phyloP scores from a whole-genome alignment of 2,797 vertebrate genomes.

The Sebastolobus alascanus region DNA sequence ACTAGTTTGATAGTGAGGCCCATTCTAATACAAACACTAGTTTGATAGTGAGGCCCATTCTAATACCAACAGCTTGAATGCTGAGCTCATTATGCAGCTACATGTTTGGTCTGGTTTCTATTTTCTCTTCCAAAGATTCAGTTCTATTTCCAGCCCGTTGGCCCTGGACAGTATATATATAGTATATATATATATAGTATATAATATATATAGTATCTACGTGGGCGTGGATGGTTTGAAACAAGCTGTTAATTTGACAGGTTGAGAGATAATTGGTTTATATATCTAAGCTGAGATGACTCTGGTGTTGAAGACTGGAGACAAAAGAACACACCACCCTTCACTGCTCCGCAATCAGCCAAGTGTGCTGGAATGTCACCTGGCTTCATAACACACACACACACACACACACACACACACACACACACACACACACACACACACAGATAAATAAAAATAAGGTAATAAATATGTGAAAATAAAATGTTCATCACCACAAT shows the following conservation, averaged over 20 bases:
- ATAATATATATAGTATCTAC: too few relatives aligned
- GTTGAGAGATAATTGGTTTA: constrained; percentile 9
- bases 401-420: neutral
- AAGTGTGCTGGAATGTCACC: constrained; percentile 37
- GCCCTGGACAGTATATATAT: neutral
- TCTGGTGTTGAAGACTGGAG: neutral
- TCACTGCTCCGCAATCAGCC: neutral
- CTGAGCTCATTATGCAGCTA: neutral
- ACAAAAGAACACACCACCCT: constrained; percentile 8
- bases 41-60: neutral
- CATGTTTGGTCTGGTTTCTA: neutral
- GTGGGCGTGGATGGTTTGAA: neutral
- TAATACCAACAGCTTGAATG: neutral
- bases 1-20: neutral
- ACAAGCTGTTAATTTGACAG: neutral
- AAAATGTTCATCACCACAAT: too few relatives aligned
- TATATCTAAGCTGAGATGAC: neutral
- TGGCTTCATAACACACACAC: constrained; percentile 28
- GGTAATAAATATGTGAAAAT: neutral
- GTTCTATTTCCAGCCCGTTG: neutral
- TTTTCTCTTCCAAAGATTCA: neutral
- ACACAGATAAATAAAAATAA: neutral
- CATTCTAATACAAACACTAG: too few relatives aligned
- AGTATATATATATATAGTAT: too few relatives aligned
- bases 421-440: neutral